Evolutionary conservation across 2,888 invertebrate species (phyloP).

Genomic region (Cotesia congregata): DNA sequence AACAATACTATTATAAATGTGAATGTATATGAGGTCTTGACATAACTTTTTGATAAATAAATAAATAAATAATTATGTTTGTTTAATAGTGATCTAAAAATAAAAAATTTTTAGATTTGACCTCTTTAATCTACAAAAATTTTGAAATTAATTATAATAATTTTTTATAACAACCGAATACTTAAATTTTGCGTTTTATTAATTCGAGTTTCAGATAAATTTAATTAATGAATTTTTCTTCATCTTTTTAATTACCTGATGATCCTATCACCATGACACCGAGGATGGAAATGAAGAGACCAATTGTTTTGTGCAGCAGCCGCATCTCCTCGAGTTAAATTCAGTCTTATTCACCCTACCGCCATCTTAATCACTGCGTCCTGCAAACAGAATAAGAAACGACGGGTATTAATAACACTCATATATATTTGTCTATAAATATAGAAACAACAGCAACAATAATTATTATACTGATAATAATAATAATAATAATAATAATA

Average conservation of each 20-base stretch:
- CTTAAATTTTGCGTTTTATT: too few relatives aligned
- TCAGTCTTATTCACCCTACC: conserved; percentile 29
- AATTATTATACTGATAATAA: neutral
- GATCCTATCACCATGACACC: conserved; percentile 30
- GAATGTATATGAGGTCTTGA: too few relatives aligned
- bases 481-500: neutral
- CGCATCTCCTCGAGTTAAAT: conserved; percentile 38
- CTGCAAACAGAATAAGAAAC: conserved; percentile 5
- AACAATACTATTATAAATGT: too few relatives aligned
- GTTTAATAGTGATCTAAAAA: too few relatives aligned
- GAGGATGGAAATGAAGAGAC: conserved; percentile 34
- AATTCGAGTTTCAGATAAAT: too few relatives aligned
- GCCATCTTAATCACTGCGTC: conserved; percentile 31
- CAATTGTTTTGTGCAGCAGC: conserved; percentile 33
- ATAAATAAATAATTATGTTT: too few relatives aligned
- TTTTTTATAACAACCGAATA: too few relatives aligned
- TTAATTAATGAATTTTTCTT: neutral
- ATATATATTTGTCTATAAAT: neutral
- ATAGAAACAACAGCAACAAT: neutral
- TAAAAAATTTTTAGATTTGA: too few relatives aligned
- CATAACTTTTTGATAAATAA: too few relatives aligned
- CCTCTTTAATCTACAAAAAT: too few relatives aligned
- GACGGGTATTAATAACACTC: neutral
- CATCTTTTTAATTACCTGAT: conserved; percentile 31
- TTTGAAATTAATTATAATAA: too few relatives aligned